Percentiles rank a stretch among this genome's conserved stretches.
These are phyloP conservation scores for Acrocera orbiculus DNA, from an alignment of 2,888 invertebrate species.

Conservation along the genomic window DNA sequence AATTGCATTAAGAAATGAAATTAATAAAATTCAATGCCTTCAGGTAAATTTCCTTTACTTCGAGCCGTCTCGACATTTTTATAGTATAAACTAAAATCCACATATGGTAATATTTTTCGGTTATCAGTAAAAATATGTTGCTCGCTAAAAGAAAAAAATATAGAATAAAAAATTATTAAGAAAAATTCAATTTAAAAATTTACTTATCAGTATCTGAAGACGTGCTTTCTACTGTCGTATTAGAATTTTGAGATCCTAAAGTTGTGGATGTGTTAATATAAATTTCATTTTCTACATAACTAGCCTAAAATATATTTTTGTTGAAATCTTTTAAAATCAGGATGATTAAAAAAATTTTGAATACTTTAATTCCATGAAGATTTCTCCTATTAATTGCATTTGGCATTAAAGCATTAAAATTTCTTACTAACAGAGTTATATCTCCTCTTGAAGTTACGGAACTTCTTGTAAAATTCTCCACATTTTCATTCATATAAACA, in stretches of 20 bases:
- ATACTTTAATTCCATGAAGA: no score
- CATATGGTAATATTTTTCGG: slow-evolving; percentile 58
- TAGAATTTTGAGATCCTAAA: slow-evolving; percentile 5
- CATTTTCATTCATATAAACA: slow-evolving; percentile 38
- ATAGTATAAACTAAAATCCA: slow-evolving; percentile 69
- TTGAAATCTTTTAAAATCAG: no score
- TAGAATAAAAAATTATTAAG: no score
- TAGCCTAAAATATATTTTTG: no score
- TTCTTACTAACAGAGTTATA: slow-evolving; percentile 67
- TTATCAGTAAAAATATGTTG: slow-evolving; percentile 42
- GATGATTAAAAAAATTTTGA: no score
- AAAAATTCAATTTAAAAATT: no score
- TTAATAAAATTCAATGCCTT: slow-evolving; percentile 36
- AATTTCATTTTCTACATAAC: no score
- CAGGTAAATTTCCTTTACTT: slow-evolving; percentile 46
- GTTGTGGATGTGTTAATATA: neutral
- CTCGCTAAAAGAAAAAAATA: no score
- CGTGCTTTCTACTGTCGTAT: no score
- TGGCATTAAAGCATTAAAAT: slow-evolving; percentile 65
- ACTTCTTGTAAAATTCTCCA: slow-evolving; percentile 2
- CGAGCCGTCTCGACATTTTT: slow-evolving; percentile 49
- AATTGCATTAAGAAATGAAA: no score
- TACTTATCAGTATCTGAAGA: slow-evolving; percentile 5
- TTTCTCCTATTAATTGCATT: no score
- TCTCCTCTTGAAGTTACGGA: no score